Evolutionary conservation across 2,797 vertebrate genomes (phyloP), one percentile per base, ranked within the genome.

Genomic region (Manis crassicaudata): DNA sequence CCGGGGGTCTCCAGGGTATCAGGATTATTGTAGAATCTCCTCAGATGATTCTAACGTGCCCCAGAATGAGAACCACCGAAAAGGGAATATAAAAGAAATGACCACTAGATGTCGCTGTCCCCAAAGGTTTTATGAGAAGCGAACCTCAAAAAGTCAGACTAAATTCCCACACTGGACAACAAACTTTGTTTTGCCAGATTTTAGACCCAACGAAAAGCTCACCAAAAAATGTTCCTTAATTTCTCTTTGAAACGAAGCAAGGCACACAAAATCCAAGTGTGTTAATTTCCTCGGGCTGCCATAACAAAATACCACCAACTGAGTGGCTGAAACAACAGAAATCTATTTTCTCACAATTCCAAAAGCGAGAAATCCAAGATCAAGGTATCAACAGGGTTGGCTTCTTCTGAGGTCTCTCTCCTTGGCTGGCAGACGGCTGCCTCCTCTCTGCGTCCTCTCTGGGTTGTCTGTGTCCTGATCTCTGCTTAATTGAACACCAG

Each of bases 101-200:
- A 46, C 95, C 97, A 94, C 96, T 92, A 95, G 97, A 94, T 96
- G 97, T 46, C 97, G 18, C 88, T 94, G 72, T 96, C 65, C 27
- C 81, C 97, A 96, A 96, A 97, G 93, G 43, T 96, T 96, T 98
- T 77, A 85, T 54, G 46, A 88, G 18, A 79, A 96, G 58, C 4
- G 0, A 5, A 0, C 27, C 7, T 72, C 3, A 13, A 20, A 16
- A 10, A 3, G 2, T 85, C 37, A n/a, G 25, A 20, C 16, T 63
- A 17, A 75, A 72, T 62, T 65, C 9, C 29, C 58, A 25, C 20
- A 14, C 10, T 11, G 46, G 10, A 46, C 56, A 21, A 18, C 52
- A 52, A 65, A 67, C 11, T 68, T 79, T 13, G 37, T 75, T 86
- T 88, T 27, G 56, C 14, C 40, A 84, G 43, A 80, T 90, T 87